Conservation (phyloP, 2,113 vertebrate species). For the Rhinogobius similis region DNA sequence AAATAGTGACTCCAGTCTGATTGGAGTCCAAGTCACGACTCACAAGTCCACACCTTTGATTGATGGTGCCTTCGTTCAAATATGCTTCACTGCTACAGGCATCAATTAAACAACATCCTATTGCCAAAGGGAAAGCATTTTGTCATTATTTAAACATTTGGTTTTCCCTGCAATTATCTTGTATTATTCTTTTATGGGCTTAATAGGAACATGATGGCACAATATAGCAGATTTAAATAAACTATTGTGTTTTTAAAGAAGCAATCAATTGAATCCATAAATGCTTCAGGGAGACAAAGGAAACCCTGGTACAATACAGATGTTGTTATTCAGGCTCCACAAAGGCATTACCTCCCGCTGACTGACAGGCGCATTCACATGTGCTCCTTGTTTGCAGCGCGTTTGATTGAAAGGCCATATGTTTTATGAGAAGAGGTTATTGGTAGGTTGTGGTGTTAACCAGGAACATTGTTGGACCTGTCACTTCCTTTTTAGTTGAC, state of each 20-base stretch:
- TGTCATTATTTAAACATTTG: conserved; percentile 1
- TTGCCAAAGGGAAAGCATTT: background rate
- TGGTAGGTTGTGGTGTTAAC: conserved; percentile 65
- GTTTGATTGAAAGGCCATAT: conserved; percentile 57
- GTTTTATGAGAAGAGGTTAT: conserved; percentile 63
- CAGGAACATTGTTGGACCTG: conserved; percentile 60
- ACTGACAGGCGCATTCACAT: conserved; percentile 56
- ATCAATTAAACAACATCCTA: conserved; percentile 27
- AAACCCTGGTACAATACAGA: background rate
- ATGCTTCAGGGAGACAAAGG: background rate
- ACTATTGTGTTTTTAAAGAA: conserved; percentile 5
- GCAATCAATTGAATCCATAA: conserved; percentile 5
- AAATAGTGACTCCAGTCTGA: too few species aligned
- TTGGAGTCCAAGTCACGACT: too few species aligned
- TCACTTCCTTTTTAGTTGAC: conserved; percentile 63
- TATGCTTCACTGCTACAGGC: conserved; percentile 45
- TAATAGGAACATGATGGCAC: background rate
- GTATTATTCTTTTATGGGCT: background rate
- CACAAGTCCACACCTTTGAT: conserved; percentile 16
- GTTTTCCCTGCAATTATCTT: background rate
- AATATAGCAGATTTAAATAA: background rate
- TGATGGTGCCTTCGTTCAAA: conserved; percentile 52
- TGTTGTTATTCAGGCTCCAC: conserved; percentile 15
- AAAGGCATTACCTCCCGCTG: conserved; percentile 23
- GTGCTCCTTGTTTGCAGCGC: conserved; percentile 41